A percentile compares a stretch with the other conserved stretches of the same genome.
Evolutionary conservation across 2,888 invertebrate genomes (phyloP).

Genomic region (Drosophila picticornis): DNA sequence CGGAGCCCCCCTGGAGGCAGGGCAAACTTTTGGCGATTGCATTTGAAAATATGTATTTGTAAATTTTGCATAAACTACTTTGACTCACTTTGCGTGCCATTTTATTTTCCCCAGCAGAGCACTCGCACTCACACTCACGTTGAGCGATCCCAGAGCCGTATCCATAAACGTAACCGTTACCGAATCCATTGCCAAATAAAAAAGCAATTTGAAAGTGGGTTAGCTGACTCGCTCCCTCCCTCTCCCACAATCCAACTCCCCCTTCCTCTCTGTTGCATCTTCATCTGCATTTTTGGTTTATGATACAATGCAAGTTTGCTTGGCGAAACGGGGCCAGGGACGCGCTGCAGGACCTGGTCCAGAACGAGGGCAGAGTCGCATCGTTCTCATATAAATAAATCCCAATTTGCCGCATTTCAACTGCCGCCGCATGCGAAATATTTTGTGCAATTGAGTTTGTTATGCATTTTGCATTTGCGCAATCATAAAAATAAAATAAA

Average conservation of each 20-base stretch:
- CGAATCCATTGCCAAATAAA: conserved; percentile 68
- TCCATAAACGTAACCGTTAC: conserved; percentile 43
- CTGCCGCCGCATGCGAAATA: conserved; percentile 62
- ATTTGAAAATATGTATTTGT: conserved; percentile 49
- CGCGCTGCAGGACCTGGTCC: conserved; percentile 22
- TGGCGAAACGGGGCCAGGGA: conserved; percentile 23
- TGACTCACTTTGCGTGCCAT: conserved; percentile 52
- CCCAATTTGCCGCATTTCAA: conserved; percentile 68
- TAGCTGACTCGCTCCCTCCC: conserved; percentile 38
- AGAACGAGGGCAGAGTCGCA: conserved; percentile 41
- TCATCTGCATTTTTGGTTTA: conserved; percentile 10
- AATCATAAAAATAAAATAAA: conserved; percentile 55
- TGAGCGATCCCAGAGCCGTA: conserved; percentile 38
- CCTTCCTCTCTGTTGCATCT: not conserved
- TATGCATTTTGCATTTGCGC: conserved; percentile 74
- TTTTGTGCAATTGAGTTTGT: conserved; percentile 75
- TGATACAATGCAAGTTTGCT: conserved; percentile 27
- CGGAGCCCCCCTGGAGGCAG: conserved; percentile 20
- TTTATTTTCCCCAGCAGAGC: conserved; percentile 26
- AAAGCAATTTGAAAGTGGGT: conserved; percentile 75
- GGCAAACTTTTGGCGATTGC: conserved; percentile 50
- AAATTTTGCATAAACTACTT: conserved; percentile 67
- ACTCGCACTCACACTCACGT: conserved; percentile 13
- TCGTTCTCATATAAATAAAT: conserved; percentile 61
- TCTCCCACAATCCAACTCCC: not conserved